phyloP scores from a whole-genome alignment of 2,888 invertebrate genomes.

The Melieria picta region DNA sequence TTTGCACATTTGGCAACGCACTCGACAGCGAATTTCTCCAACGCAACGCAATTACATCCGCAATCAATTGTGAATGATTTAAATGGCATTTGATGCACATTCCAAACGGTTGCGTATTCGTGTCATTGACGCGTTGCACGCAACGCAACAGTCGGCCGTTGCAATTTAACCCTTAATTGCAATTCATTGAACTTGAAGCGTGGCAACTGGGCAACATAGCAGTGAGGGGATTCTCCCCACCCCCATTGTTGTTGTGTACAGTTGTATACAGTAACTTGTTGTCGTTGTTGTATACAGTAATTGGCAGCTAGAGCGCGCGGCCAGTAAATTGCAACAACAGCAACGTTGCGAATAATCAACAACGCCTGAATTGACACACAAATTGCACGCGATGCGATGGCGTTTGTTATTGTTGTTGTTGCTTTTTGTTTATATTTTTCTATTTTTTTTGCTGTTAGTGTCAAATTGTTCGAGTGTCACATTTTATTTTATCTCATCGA shows the following conservation, averaged over 20 bases:
- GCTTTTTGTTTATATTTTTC: too few species aligned
- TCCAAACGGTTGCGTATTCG: neutral
- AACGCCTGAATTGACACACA: too few species aligned
- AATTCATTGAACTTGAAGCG: constrained; percentile 32
- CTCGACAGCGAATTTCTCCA: neutral
- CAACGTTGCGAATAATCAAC: too few species aligned
- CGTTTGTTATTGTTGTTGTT: too few species aligned
- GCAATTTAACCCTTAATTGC: constrained; percentile 29
- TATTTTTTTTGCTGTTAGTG: too few species aligned
- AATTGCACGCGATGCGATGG: too few species aligned
- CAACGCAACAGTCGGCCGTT: neutral
- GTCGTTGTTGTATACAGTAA: constrained; percentile 10
- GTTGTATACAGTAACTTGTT: neutral
- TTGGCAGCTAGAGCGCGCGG: constrained; percentile 8
- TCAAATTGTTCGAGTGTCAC: too few species aligned
- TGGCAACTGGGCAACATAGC: constrained; percentile 7
- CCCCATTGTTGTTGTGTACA: neutral
- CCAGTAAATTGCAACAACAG: too few species aligned
- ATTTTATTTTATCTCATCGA: too few species aligned
- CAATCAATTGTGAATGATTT: constrained; percentile 29
- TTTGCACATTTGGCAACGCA: too few species aligned
- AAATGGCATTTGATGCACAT: constrained; percentile 20
- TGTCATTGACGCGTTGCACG: constrained; percentile 15
- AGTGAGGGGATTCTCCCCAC: too few species aligned
- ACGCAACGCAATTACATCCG: constrained; percentile 13